phyloP scores from a whole-genome alignment of 2,888 invertebrate genomes.

The Volucella bombylans region DNA sequence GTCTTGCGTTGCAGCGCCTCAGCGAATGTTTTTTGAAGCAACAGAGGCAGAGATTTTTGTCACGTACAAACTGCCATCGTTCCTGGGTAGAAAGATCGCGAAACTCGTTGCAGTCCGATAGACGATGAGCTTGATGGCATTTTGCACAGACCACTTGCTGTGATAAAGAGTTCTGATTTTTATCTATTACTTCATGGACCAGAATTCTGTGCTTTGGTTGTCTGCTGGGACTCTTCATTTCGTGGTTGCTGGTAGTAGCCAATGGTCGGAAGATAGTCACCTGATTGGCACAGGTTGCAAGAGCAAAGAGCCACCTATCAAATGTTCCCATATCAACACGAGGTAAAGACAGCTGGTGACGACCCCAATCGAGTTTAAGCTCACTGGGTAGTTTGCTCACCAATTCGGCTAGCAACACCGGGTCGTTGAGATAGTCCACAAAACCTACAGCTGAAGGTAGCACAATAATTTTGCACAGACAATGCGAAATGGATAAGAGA shows the following conservation, averaged over 20 bases:
- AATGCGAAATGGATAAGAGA: slow-evolving; percentile 42
- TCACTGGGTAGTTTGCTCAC: slow-evolving; percentile 51
- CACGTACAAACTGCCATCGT: slow-evolving; percentile 29
- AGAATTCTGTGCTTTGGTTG: neutral
- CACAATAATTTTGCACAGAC: slow-evolving; percentile 53
- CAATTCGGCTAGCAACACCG: slow-evolving; percentile 48
- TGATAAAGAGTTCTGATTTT: neutral
- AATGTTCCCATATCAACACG: neutral
- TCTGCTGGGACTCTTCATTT: too few relatives aligned
- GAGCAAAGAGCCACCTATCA: too few relatives aligned
- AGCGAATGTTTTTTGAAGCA: slow-evolving; percentile 52
- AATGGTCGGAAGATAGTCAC: too few relatives aligned
- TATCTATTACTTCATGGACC: neutral
- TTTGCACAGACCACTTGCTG: slow-evolving; percentile 24
- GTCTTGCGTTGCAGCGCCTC: slow-evolving; percentile 42
- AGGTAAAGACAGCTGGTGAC: slow-evolving; percentile 8
- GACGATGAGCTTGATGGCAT: slow-evolving; percentile 4
- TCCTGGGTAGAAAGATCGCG: too few relatives aligned
- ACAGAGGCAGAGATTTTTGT: slow-evolving; percentile 35
- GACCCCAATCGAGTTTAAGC: slow-evolving; percentile 47
- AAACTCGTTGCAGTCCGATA: slow-evolving; percentile 32
- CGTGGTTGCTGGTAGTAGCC: too few relatives aligned
- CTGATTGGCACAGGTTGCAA: too few relatives aligned
- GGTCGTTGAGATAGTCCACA: slow-evolving; percentile 44
- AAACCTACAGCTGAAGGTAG: slow-evolving; percentile 38